phyloP scores from a whole-genome alignment of 1,140 invertebrate species.

The Idris sp. region DNA sequence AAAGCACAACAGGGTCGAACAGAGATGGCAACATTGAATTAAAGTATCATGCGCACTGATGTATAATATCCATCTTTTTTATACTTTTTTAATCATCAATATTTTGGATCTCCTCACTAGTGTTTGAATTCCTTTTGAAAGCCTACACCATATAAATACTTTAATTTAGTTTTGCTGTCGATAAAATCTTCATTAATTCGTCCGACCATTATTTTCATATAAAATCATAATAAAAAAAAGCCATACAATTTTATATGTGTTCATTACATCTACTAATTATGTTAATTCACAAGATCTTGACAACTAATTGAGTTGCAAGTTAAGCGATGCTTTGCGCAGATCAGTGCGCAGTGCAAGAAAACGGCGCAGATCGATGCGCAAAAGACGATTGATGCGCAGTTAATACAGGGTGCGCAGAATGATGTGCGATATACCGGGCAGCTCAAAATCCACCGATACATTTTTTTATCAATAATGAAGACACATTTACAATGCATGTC shows the following conservation, averaged over 20 bases:
- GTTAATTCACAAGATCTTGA: not conserved
- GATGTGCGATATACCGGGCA: not conserved
- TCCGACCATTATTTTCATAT: constrained; percentile 16
- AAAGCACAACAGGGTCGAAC: constrained; percentile 25
- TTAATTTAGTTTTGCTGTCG: not conserved
- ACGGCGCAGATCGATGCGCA: constrained; percentile 1
- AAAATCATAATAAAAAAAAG: no score
- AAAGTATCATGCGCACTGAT: constrained; percentile 28
- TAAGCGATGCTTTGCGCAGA: no score
- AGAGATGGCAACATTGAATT: constrained; percentile 15
- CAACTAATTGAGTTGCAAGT: no score
- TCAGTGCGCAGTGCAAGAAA: not conserved
- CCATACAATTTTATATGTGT: constrained; percentile 1
- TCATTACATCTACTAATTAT: not conserved
- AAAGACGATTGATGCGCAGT: constrained; percentile 3
- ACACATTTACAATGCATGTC: no score
- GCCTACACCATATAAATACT: no score
- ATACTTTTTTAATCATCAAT: constrained; percentile 57
- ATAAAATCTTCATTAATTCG: constrained; percentile 15
- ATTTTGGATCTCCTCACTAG: constrained; percentile 13
- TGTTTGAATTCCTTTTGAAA: constrained; percentile 20
- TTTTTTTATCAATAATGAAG: no score
- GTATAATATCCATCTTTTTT: constrained; percentile 60
- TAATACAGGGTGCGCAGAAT: constrained; percentile 3
- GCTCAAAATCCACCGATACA: no score